Percentiles rank a stretch among this genome's conserved stretches.
phyloP scores from a whole-genome alignment of 2,888 invertebrate species.

The Ganaspis brasiliensis region DNA sequence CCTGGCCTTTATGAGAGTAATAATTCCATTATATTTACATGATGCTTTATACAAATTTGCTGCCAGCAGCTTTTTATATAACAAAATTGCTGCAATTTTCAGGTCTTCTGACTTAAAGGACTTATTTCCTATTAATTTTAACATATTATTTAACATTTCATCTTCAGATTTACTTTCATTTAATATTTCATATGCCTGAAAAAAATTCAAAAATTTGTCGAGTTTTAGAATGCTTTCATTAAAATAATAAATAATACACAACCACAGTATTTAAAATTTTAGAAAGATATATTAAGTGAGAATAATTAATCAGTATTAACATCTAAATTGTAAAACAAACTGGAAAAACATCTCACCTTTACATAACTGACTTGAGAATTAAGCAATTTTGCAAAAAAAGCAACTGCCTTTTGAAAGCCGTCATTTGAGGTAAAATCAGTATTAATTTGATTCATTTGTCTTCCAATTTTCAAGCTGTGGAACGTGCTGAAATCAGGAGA shows the following conservation, averaged over 20 bases:
- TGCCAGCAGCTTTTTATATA: conserved; percentile 91
- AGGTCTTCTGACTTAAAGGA: conserved; percentile 83
- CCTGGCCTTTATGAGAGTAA: conserved; percentile 92
- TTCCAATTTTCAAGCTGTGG: conserved; percentile 82
- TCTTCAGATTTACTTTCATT: conserved; percentile 79
- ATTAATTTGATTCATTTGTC: conserved; percentile 49
- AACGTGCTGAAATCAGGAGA: conserved; percentile 91
- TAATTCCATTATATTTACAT: conserved; percentile 85
- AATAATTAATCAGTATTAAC: no score
- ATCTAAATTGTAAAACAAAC: no score
- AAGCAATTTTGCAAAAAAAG: conserved; percentile 91
- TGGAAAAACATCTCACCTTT: conserved; percentile 82
- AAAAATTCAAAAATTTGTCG: conserved; percentile 49
- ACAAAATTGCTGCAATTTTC: conserved; percentile 87
- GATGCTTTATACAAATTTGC: conserved; percentile 89
- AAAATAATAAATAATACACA: no score
- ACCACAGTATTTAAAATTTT: no score
- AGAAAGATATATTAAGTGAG: no score
- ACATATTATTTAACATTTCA: conserved; percentile 79
- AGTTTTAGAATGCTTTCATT: no score
- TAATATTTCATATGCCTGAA: conserved; percentile 74
- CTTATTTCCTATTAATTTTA: conserved; percentile 83
- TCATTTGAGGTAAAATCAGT: conserved; percentile 55
- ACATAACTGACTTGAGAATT: conserved; percentile 87
- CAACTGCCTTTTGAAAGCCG: conserved; percentile 83